A percentile compares a stretch with the other conserved stretches of the same genome.
Conservation (phyloP, 2,113 vertebrate species). For the Ibidorhyncha struthersii region DNA sequence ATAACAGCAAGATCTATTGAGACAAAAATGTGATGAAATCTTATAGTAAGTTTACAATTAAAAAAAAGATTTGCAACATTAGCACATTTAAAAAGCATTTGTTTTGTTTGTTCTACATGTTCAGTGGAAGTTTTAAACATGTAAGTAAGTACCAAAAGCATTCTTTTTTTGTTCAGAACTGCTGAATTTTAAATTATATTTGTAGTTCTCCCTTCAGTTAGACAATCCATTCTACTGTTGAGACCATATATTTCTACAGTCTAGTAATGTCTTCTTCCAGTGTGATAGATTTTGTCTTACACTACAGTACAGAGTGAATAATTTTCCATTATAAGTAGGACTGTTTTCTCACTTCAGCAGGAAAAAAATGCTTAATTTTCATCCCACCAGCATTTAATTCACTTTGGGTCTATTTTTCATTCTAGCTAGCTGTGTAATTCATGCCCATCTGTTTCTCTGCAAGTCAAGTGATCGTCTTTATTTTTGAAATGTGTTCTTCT, state of each 20-base stretch:
- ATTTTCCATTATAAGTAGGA: slow-evolving; percentile 54
- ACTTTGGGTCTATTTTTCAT: slow-evolving; percentile 37
- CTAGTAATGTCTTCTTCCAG: slow-evolving; percentile 13
- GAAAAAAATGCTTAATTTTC: slow-evolving; percentile 3
- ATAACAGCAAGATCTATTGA: neutral
- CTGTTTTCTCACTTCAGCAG: slow-evolving; percentile 46
- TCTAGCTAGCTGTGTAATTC: slow-evolving; percentile 49
- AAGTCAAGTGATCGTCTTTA: neutral
- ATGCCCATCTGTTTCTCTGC: slow-evolving; percentile 56
- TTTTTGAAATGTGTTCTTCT: slow-evolving; percentile 45
- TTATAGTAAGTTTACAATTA: neutral
- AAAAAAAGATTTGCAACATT: neutral
- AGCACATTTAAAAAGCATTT: neutral
- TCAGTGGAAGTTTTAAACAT: neutral
- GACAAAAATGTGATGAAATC: neutral
- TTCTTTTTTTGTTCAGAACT: neutral
- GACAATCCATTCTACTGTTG: neutral
- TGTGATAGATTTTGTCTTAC: slow-evolving; percentile 42
- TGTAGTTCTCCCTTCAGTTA: neutral
- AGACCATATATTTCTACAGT: neutral
- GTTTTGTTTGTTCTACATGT: neutral
- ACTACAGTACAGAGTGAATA: slow-evolving; percentile 31
- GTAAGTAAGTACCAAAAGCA: neutral
- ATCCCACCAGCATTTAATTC: slow-evolving; percentile 35
- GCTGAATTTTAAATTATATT: neutral